Base-by-base conservation (phyloP, 2,797 vertebrate species). In the Peromyscus aztecus region DNA sequence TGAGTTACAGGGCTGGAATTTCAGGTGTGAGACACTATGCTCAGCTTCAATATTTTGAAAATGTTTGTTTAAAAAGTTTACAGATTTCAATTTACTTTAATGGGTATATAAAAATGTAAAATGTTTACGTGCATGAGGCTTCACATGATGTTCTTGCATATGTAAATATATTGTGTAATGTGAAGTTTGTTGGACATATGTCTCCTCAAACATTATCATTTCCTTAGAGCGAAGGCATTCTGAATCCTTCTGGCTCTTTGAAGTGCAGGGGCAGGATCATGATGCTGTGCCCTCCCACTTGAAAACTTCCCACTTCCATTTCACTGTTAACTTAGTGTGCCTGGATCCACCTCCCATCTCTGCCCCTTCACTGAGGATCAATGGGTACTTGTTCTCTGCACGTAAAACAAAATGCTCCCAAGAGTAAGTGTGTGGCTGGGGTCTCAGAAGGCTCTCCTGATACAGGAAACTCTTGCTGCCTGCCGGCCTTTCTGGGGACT, bases 281-380 rank as follows among this genome's bases (percentile, higher is more conserved):
- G 37, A 61, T 6, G 16, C 71, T 71, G 29, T 3, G 19, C 29
- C 34, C 8, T 31, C 10, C 3, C 34, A 31, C 43, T 2, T 11
- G 14, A 21, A 43, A 13, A 14, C 40, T 52, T 31, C 81, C 34
- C 46, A 13, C 34, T 46, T 83, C 17, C 8, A 1, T 59, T 7
- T 31, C 31, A 17, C 17, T 10, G 8, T 16, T 7, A 63, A 17
- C 4, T 14, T 23, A 6, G 7, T 2, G 7, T 8, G 14, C 5
- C 14, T 34, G 1, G 57, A 52, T 24, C 57, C 40, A n/a, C 12
- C 10, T 19, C 40, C 24, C 10, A 11, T 5, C 17, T 43, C 52
- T 5, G 31, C 0, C 52, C 16, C 23, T n/a, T 43, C 14, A 1
- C 81, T 16, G 9, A 0, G 0, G 29, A 52, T 92, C 55, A 0